Percentiles rank a stretch among this genome's conserved stretches.
Conservation (phyloP, 1,140 invertebrate genomes). For the Octopus bimaculoides region DNA sequence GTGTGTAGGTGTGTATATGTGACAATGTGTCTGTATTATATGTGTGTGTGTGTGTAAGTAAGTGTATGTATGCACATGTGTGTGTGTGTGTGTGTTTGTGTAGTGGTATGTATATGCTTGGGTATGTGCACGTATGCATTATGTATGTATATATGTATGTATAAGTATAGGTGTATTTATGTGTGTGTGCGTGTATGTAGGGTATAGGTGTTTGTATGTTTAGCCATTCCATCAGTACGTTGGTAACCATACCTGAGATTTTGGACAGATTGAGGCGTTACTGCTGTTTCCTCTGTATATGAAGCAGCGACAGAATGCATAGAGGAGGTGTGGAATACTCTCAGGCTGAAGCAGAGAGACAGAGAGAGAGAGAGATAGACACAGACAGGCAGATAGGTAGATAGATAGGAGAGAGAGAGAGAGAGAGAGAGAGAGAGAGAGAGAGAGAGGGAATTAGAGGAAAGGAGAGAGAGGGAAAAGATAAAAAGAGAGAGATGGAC, state of each 20-base stretch:
- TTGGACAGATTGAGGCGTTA: background rate
- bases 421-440: too few species aligned
- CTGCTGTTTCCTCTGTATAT: constrained; percentile 10
- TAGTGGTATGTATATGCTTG: too few species aligned
- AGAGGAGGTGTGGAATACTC: background rate
- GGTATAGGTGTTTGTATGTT: background rate
- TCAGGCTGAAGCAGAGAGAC: background rate
- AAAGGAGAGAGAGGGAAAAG: too few species aligned
- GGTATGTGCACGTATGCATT: too few species aligned
- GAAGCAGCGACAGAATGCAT: constrained; percentile 2
- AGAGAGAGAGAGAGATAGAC: background rate
- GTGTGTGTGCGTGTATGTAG: background rate
- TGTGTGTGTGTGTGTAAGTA: too few species aligned
- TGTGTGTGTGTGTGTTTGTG: too few species aligned
- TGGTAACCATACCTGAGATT: background rate
- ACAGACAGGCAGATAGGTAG: background rate
- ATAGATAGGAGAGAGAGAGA: background rate
- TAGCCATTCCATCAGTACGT: background rate
- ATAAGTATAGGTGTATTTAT: background rate
- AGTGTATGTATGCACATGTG: too few species aligned
- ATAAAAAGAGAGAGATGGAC: too few species aligned
- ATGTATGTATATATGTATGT: too few species aligned
- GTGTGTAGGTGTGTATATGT: too few species aligned
- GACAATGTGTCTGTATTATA: too few species aligned
- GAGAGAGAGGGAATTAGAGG: too few species aligned